Evolutionary conservation across 1,140 invertebrate genomes (phyloP).

Genomic region (Heterodera schachtii): DNA sequence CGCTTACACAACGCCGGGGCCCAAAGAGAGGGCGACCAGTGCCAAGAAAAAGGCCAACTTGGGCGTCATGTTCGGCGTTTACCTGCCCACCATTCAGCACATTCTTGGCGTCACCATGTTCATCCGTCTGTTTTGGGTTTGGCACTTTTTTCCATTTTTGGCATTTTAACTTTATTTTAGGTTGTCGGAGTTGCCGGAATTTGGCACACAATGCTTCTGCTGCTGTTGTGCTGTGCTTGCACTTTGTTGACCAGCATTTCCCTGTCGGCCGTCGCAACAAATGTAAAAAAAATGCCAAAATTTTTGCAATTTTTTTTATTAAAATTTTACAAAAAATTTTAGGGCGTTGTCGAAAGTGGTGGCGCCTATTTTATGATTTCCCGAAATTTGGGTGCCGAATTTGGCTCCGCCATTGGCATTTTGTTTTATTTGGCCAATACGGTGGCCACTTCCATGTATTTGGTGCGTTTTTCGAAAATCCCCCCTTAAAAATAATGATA

Average conservation of each 20-base stretch:
- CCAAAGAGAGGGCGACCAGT: conserved; percentile 60
- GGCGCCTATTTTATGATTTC: conserved; percentile 99
- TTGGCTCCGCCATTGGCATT: conserved; percentile 96
- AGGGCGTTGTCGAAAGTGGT: conserved; percentile 80
- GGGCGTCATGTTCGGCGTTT: conserved; percentile 65
- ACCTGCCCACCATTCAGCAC: conserved; percentile 65
- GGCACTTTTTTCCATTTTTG: conserved; percentile 1
- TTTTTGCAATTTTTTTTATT: background rate
- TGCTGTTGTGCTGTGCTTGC: conserved; percentile 61
- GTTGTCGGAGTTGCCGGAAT: conserved; percentile 56
- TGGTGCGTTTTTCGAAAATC: conserved; percentile 41
- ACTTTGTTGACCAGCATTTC: conserved; percentile 96
- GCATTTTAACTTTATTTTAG: background rate
- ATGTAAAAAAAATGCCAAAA: conserved; percentile 70
- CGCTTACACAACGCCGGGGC: conserved; percentile 62
- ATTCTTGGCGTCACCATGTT: conserved; percentile 66
- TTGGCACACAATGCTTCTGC: conserved; percentile 50
- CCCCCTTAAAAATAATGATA: background rate
- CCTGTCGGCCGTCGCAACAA: conserved; percentile 98
- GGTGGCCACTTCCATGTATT: conserved; percentile 96
- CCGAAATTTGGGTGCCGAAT: conserved; percentile 92
- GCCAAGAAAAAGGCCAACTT: conserved; percentile 65
- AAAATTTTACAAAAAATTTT: background rate
- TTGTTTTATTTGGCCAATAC: conserved; percentile 98
- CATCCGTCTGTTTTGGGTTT: conserved; percentile 62